Conservation (phyloP, 2,797 vertebrate genomes). For the Diceros bicornis region DNA sequence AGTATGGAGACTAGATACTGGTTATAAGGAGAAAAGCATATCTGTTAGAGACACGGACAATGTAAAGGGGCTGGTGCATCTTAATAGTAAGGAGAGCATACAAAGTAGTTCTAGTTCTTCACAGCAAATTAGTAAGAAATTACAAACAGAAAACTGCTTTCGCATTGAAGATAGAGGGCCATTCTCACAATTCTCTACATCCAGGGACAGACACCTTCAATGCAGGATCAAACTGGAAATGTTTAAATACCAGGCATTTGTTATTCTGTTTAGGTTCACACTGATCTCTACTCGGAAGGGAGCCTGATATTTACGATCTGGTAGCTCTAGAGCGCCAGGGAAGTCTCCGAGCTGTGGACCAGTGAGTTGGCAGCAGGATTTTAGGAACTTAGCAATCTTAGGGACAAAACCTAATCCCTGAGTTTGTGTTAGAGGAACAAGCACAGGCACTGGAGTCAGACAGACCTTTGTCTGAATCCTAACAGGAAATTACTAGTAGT, state of each 20-base stretch:
- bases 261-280: background rate
- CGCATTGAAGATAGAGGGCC: background rate
- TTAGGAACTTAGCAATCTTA: background rate
- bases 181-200: background rate
- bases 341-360: background rate
- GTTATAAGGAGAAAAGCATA: conserved; percentile 14
- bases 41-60: conserved; percentile 31
- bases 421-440: background rate
- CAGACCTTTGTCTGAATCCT: background rate
- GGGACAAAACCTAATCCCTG: background rate
- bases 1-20: background rate
- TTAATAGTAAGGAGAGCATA: background rate
- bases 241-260: background rate
- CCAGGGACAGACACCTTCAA: background rate
- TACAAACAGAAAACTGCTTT: conserved; percentile 34
- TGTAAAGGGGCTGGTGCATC: background rate
- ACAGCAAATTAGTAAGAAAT: background rate
- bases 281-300: background rate
- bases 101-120: background rate
- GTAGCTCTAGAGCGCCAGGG: background rate
- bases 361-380: background rate
- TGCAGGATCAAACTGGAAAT: background rate
- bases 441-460: background rate
- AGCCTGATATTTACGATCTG: background rate
- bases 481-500: background rate